Base-by-base conservation (phyloP, 2,113 vertebrate genomes). In the Paradoxurus hermaphroditus region DNA sequence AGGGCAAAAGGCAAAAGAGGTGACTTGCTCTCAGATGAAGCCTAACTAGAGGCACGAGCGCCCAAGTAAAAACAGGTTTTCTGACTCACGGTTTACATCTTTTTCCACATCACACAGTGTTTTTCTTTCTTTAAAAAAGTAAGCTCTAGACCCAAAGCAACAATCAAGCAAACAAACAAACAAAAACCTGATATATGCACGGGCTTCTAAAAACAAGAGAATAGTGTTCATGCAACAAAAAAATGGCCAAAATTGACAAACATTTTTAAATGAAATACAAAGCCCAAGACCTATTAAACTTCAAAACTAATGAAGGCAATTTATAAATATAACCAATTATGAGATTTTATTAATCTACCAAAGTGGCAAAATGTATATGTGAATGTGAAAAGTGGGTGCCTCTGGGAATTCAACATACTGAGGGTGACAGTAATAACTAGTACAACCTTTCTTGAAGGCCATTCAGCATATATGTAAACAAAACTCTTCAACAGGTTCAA, bases 71-170 rank as follows among this genome's bases (percentile, higher is more conserved):
- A 77, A 16, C 62, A 79, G 5, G 53, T 31, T 46, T 93, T 67
- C 49, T 62, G 6, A 75, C 7, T 79, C 79, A 78, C 3, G 79
- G 15, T 62, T 93, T 16, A 93, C 18, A 51, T 34, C 14, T 84
- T 81, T 77, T 62, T 84, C 63, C 59, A 34, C 36, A 81, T 53
- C 39, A 86, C 0, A 75, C 6, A 78, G 12, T 29, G 53, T 5
- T 91, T 88, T 63, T 90, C 56, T 67, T 65, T 73, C 84, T 75
- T 90, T 93, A 56, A 95, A 92, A 86, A 73, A 68, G 68, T 16
- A 92, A 86, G 29, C 41, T 59, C 46, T 70, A 77, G 4, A 44
- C n/a, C 12, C 21, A 23, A 59, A 23, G 2, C 56, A 59, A 59
- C 56, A 59, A 23, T 23, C 56, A 59, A 59, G 8, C 56, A 59